Conservation (phyloP, 1,140 invertebrate genomes). For the Holcopasites calliopsidis region DNA sequence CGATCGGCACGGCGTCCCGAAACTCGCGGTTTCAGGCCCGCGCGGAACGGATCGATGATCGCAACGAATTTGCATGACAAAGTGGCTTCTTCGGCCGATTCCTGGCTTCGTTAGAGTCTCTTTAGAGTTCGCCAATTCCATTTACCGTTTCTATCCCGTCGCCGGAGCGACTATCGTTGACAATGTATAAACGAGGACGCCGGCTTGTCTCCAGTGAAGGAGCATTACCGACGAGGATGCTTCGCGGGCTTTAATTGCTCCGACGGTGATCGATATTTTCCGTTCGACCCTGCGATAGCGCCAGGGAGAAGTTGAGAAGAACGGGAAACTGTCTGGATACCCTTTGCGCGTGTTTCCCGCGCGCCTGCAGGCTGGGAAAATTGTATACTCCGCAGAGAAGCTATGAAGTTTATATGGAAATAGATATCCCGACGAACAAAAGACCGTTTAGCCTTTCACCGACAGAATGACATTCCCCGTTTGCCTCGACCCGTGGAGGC, state of each 20-base stretch:
- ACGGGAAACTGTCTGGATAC: too few species aligned
- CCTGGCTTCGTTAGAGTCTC: constrained; percentile 37
- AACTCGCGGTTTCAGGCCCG: constrained; percentile 47
- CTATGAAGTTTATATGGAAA: not conserved
- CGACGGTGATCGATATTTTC: not conserved
- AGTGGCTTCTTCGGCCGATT: constrained; percentile 26
- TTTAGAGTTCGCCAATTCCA: constrained; percentile 30
- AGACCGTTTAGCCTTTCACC: not conserved
- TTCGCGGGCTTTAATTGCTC: not conserved
- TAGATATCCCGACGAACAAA: constrained; percentile 10
- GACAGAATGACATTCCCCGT: not conserved
- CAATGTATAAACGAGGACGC: not conserved
- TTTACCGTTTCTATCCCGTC: constrained; percentile 51
- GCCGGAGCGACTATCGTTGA: constrained; percentile 4
- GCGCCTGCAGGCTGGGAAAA: too few species aligned
- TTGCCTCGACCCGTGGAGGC: not conserved
- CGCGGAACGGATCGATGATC: constrained; percentile 20
- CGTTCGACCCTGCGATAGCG: not conserved
- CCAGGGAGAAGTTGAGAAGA: too few species aligned
- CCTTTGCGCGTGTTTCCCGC: too few species aligned
- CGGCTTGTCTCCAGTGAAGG: not conserved
- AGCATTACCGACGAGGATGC: not conserved
- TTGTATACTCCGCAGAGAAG: too few species aligned
- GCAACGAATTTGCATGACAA: constrained; percentile 59
- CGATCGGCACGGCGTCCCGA: constrained; percentile 36